These are phyloP conservation scores for Apteryx mantelli DNA, from an alignment of 2,113 vertebrate species.

Conservation along the genomic window DNA sequence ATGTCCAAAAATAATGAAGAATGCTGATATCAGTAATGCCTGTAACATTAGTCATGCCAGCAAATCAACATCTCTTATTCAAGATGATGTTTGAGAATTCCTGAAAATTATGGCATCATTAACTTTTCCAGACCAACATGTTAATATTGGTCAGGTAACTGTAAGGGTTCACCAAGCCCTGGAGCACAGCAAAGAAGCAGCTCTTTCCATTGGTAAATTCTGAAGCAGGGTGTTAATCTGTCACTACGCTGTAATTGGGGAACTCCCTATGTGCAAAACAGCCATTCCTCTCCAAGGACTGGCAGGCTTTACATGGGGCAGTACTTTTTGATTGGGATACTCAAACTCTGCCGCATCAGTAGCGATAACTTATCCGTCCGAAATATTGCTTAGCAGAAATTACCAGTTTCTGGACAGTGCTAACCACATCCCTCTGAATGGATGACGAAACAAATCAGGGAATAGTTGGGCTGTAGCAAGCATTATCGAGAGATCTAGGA, in stretches of 20 bases:
- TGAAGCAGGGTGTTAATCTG: neutral
- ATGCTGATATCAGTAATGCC: neutral
- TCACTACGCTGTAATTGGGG: neutral
- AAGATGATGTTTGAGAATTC: neutral
- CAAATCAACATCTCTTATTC: neutral
- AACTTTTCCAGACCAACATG: neutral
- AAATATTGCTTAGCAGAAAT: neutral
- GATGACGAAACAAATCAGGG: neutral
- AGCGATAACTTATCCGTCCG: neutral
- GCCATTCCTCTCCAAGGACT: neutral
- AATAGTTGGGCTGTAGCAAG: neutral
- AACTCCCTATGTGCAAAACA: neutral
- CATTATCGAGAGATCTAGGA: neutral
- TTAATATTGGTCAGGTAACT: neutral
- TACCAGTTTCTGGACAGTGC: neutral
- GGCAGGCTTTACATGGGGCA: neutral
- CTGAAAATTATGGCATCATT: neutral
- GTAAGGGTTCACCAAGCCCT: neutral
- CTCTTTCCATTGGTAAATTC: neutral
- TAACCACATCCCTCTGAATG: fast-evolving
- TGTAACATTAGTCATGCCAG: neutral
- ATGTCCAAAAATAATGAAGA: neutral
- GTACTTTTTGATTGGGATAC: neutral
- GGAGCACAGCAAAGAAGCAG: neutral
- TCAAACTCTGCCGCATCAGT: neutral